Conservation (phyloP, 2,113 vertebrate genomes). For the Diphyllodes magnificus region DNA sequence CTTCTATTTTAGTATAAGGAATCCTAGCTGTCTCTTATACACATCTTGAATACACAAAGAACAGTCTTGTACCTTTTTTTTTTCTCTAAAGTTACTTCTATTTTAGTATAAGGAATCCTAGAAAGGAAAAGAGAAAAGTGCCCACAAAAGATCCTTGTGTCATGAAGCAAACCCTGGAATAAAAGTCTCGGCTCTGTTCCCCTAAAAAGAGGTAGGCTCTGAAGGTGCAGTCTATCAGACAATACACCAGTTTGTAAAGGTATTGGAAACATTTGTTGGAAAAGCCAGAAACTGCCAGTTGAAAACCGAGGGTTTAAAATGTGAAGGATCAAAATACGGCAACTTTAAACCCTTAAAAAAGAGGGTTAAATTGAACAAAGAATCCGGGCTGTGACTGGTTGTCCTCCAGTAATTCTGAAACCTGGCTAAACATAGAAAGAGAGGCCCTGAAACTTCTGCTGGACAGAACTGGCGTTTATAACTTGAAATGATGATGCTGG, state of each 20-base stretch:
- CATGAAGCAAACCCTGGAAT: not conserved
- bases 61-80: not conserved
- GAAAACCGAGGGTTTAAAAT: not conserved
- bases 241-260: not conserved
- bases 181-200: not conserved
- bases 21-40: no score
- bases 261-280: not conserved
- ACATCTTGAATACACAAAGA: conserved; percentile 50
- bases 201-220: not conserved
- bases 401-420: not conserved
- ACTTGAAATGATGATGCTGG: not conserved
- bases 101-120: conserved; percentile 15
- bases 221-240: not conserved
- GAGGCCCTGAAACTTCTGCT: not conserved
- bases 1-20: conserved; percentile 7
- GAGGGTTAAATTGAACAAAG: not conserved
- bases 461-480: not conserved
- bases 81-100: not conserved
- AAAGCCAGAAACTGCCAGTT: not conserved
- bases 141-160: conserved; percentile 40
- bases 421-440: not conserved
- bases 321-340: not conserved
- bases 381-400: not conserved
- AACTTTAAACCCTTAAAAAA: not conserved
- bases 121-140: conserved; percentile 27